Base-by-base conservation (phyloP, 2,113 vertebrate species). In the Rhea pennata region DNA sequence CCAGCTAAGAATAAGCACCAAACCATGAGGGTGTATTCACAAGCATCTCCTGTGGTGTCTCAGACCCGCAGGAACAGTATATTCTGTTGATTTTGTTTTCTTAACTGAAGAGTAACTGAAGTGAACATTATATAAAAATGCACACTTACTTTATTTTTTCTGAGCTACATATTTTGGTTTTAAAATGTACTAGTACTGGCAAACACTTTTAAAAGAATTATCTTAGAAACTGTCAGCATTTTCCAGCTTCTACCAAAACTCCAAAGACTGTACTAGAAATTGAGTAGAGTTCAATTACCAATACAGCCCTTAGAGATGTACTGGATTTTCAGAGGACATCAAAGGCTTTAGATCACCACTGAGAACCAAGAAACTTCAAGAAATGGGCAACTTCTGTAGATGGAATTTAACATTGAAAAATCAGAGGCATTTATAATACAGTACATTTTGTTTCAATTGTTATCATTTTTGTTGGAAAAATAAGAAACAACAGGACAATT, bases 11-110 rank as follows among this genome's bases (percentile, higher is more conserved):
- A 84, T 75, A 96, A 96, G 66, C 58, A 94, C 77, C 83, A 97
- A 92, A 94, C 77, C 95, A 94, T 95, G 26, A 95, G 95, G 92
- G 91, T 93, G 62, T 79, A 97, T 87, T 97, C 92, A 94, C 58
- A 90, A 89, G 46, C 59, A 85, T 73, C 77, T 96, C 87, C 54
- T 73, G 86, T 76, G 81, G 66, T 69, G 67, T 42, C 84, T 86
- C 23, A 78, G 66, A 89, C 81, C 80, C 92, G 87, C 46, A 82
- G 64, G 93, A 61, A 89, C 48, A 39, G 65, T 27, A 39, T 58
- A 26, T 51, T 48, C 40, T 85, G 66, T 76, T 94, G 66, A 81
- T 92, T 93, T 69, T 13, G 11, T 1, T 1, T 48, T 72, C 84
- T 84, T 72, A 46, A 65, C 61, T 17, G 15, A 88, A 48, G 48